Conservation (phyloP, 2,888 invertebrate species). For the Eristalis tenax region DNA sequence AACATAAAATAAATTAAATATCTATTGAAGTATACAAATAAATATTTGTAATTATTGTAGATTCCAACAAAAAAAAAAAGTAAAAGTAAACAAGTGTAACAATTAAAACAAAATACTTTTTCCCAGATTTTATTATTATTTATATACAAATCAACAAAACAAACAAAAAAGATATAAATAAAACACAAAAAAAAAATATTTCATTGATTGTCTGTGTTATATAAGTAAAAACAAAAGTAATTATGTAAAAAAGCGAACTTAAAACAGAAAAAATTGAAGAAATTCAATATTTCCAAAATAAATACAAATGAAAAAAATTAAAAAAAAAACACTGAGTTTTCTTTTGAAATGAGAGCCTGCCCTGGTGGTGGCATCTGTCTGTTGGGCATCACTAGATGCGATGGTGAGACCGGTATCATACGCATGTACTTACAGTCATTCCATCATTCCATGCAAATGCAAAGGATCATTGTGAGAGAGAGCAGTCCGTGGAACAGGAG, state of each 20-base stretch:
- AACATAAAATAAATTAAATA: constrained; percentile 51
- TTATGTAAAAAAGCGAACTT: constrained; percentile 65
- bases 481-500: no score
- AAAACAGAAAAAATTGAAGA: constrained; percentile 65
- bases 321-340: constrained; percentile 12
- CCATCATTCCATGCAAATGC: no score
- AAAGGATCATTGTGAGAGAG: no score
- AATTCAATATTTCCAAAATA: constrained; percentile 71
- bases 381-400: no score
- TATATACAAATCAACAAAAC: constrained; percentile 68
- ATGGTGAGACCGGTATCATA: no score
- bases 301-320: constrained; percentile 66
- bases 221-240: constrained; percentile 62
- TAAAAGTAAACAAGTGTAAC: constrained; percentile 58
- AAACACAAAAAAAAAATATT: constrained; percentile 62
- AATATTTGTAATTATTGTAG: constrained; percentile 70
- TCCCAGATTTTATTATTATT: constrained; percentile 72
- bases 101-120: constrained; percentile 63
- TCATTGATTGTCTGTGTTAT: constrained; percentile 74
- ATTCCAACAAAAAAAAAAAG: constrained; percentile 44
- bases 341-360: not conserved
- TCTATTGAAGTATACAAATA: constrained; percentile 66
- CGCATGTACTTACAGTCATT: no score
- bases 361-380: no score
- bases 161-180: constrained; percentile 25